A percentile compares a stretch with the other conserved stretches of the same genome.
These are phyloP conservation scores for Drosophila sp. DNA, from an alignment of 1,140 invertebrate species.

Conservation along the genomic window DNA sequence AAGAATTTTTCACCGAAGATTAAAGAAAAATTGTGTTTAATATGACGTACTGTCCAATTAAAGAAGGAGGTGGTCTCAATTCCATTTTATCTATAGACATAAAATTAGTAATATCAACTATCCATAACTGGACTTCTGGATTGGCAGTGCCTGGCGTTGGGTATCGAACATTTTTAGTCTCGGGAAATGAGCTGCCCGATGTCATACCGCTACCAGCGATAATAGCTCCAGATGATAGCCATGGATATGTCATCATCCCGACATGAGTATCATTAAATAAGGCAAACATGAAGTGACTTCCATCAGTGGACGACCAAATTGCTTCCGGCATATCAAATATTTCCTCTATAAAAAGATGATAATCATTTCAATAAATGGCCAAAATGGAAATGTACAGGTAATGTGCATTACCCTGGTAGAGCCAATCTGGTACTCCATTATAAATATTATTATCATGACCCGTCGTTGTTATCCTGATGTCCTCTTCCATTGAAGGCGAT, in stretches of 20 bases:
- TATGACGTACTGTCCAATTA: slow-evolving; percentile 89
- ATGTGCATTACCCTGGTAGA: slow-evolving; percentile 92
- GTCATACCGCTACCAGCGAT: slow-evolving; percentile 84
- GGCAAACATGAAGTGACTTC: slow-evolving; percentile 92
- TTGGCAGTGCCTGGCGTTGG: slow-evolving; percentile 94
- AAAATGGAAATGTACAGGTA: not conserved
- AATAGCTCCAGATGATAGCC: slow-evolving; percentile 87
- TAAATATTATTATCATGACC: slow-evolving; percentile 91
- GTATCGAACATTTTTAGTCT: slow-evolving; percentile 90
- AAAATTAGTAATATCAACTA: slow-evolving; percentile 90
- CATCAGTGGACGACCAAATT: slow-evolving; percentile 93
- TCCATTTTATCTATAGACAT: slow-evolving; percentile 87
- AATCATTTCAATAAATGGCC: no score
- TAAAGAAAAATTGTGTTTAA: not conserved
- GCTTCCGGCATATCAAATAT: slow-evolving; percentile 90
- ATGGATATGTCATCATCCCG: slow-evolving; percentile 90
- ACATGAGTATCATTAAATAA: slow-evolving; percentile 95
- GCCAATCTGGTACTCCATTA: slow-evolving; percentile 97
- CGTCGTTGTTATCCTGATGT: slow-evolving; percentile 89
- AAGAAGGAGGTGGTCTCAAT: slow-evolving; percentile 88
- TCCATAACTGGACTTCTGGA: slow-evolving; percentile 92
- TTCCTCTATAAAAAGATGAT: slow-evolving; percentile 87
- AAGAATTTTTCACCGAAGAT: not conserved
- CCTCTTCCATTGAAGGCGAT: slow-evolving; percentile 88
- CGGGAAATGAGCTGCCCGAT: slow-evolving; percentile 87